phyloP scores from a whole-genome alignment of 2,113 vertebrate genomes.

The Morone saxatilis region DNA sequence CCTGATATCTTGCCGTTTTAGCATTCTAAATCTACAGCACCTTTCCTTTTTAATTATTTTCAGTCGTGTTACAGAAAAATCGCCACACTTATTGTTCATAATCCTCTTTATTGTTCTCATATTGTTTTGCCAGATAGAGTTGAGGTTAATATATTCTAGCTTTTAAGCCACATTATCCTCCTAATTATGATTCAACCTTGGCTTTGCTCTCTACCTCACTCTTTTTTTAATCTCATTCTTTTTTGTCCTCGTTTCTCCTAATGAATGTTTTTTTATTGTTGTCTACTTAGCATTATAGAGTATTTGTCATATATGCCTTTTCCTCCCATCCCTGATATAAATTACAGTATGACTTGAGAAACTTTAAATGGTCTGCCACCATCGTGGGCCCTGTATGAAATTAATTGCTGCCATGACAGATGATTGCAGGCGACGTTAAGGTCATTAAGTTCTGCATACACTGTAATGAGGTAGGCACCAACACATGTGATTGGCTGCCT shows the following conservation, averaged over 20 bases:
- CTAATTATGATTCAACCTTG: constrained; percentile 76
- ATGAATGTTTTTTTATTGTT: constrained; percentile 79
- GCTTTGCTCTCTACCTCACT: constrained; percentile 44
- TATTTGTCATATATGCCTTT: constrained; percentile 73
- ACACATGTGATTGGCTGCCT: constrained; percentile 80
- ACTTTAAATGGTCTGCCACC: constrained; percentile 75
- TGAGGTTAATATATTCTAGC: constrained; percentile 66
- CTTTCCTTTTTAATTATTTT: constrained; percentile 36
- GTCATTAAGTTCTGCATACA: constrained; percentile 85
- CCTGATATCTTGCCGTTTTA: neutral
- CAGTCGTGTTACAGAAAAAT: constrained; percentile 12
- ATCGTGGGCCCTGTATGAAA: constrained; percentile 69
- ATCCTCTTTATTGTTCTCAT: constrained; percentile 47
- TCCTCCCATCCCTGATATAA: constrained; percentile 52
- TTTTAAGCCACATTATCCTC: constrained; percentile 67
- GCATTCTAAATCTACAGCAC: neutral
- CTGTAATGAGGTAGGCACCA: constrained; percentile 82
- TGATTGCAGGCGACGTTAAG: constrained; percentile 83
- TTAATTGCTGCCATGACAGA: constrained; percentile 85
- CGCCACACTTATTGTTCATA: constrained; percentile 31
- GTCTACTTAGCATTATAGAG: constrained; percentile 68
- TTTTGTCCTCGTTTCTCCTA: constrained; percentile 72
- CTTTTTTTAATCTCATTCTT: constrained; percentile 42
- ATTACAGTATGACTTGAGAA: constrained; percentile 69
- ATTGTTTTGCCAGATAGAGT: constrained; percentile 59